Base-by-base conservation (phyloP, 1,140 invertebrate genomes). In the Drosophila suzukii region DNA sequence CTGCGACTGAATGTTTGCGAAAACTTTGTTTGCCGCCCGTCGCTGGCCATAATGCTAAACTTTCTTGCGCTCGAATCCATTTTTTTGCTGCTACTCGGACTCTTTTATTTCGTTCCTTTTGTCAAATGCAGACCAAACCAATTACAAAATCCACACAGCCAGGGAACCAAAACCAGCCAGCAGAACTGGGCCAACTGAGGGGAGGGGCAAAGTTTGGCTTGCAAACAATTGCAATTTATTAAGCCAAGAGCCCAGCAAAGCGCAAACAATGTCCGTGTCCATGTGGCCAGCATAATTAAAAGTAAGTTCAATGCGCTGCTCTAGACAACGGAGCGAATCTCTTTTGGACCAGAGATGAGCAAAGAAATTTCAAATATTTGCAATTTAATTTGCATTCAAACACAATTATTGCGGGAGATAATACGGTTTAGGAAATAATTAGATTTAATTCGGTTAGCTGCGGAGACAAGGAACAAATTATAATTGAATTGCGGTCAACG, bases 161-260 rank as follows among this genome's bases (percentile, higher is more conserved):
- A 56, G 15, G 17, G 43, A 46, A 20, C 43, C 34, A 65, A 47
- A 46, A 20, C 43, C 34, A 65, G 51, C 50, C 56, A 77, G 77
- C 78, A 59, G 56, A 79, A 85, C 54, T 80, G 65, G 82, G 65
- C 53, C 81, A 74, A 54, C 60, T 17, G 55, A 41, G 43, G 44
- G 56, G 49, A 44, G 49, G 60, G 61, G 62, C 66, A 88, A 89
- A 85, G 82, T 85, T 72, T 85, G 66, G 83, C 82, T 78, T 51
- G 76, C 84, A 89, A 89, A 88, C 83, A 88, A 88, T 88, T 83
- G 83, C 83, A 88, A 89, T 89, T 89, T 89, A 89, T 89, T 89
- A 89, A 89, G 81, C 75, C 75, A 86, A 81, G 78, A 83, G 63
- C 74, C 49, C 72, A 63, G 77, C 68, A 65, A 59, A 74, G 68